Conservation (phyloP, 2,888 invertebrate genomes). For the Drosophila meridionalis region DNA sequence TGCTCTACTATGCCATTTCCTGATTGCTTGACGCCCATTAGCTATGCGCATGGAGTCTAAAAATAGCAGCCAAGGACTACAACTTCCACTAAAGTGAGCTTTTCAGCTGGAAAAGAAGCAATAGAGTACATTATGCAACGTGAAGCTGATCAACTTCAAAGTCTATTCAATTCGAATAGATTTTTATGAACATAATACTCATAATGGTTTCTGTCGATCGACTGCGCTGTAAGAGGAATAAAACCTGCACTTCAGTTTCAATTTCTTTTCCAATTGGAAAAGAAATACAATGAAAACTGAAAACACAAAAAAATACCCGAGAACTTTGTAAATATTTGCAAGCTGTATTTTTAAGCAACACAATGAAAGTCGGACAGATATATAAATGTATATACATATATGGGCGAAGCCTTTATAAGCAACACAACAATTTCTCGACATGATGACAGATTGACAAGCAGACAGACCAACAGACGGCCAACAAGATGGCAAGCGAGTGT, state of each 20-base stretch:
- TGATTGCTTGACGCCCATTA: constrained; percentile 36
- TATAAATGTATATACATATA: neutral
- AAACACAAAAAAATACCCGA: neutral
- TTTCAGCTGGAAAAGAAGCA: neutral
- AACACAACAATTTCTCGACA: constrained; percentile 43
- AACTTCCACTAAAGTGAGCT: neutral
- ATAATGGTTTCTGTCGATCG: neutral
- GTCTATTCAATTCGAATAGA: neutral
- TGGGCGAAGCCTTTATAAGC: constrained; percentile 46
- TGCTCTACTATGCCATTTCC: constrained; percentile 32
- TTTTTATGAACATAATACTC: constrained; percentile 1
- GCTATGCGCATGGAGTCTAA: constrained; percentile 1
- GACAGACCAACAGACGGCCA: constrained; percentile 42
- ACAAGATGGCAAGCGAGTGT: constrained; percentile 6
- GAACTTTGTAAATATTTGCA: constrained; percentile 25
- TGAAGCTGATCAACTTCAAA: neutral
- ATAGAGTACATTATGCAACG: neutral
- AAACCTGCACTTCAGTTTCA: constrained; percentile 3
- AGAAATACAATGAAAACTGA: neutral
- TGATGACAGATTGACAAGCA: constrained; percentile 48
- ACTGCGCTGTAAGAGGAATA: neutral
- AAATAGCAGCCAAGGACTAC: neutral
- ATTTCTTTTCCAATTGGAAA: constrained; percentile 8
- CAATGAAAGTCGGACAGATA: constrained; percentile 33
- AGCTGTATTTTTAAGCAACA: constrained; percentile 18